These are phyloP conservation scores for Frankliniella intonsa DNA, from an alignment of 2,888 invertebrate genomes.

Conservation along the genomic window DNA sequence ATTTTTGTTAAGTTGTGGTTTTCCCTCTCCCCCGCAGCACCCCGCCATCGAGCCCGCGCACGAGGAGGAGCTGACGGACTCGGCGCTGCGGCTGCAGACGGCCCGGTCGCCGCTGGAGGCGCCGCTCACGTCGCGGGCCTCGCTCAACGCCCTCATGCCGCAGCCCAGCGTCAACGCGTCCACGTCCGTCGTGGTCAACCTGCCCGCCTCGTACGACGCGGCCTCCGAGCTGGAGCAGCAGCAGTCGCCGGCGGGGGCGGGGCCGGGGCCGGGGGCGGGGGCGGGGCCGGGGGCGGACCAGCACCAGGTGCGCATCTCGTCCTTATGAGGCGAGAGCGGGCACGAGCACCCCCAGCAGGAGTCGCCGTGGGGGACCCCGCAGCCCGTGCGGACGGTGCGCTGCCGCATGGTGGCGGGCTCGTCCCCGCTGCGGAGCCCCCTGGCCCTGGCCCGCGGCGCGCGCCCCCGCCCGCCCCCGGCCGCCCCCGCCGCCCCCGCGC, in stretches of 20 bases:
- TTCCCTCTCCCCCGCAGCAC: no score
- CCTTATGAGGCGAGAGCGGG: slow-evolving; percentile 18
- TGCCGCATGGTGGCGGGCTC: slow-evolving; percentile 4
- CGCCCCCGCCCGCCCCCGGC: not conserved
- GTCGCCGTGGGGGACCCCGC: slow-evolving; percentile 3
- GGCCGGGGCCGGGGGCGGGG: slow-evolving; percentile 1
- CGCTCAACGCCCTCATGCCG: slow-evolving; percentile 1
- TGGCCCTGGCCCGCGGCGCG: not conserved
- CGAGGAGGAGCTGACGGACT: slow-evolving; percentile 21
- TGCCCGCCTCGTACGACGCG: slow-evolving; percentile 3
- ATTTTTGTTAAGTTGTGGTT: no score
- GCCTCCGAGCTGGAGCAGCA: slow-evolving; percentile 10
- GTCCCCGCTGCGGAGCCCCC: not conserved
- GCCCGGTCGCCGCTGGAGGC: not conserved
- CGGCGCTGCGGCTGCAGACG: not conserved
- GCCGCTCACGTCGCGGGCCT: not conserved
- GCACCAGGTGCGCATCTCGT: slow-evolving; percentile 14
- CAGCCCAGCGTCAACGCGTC: slow-evolving; percentile 1
- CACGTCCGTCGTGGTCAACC: slow-evolving; percentile 5
- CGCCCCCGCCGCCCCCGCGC: not conserved
- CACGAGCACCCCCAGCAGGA: not conserved
- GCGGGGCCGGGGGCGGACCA: not conserved
- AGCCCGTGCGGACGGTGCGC: slow-evolving; percentile 7
- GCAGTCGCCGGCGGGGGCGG: not conserved
- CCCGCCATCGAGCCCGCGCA: slow-evolving; percentile 5